phyloP scores from a whole-genome alignment of 1,140 invertebrate species.

The Venustaconcha ellipsiformis region DNA sequence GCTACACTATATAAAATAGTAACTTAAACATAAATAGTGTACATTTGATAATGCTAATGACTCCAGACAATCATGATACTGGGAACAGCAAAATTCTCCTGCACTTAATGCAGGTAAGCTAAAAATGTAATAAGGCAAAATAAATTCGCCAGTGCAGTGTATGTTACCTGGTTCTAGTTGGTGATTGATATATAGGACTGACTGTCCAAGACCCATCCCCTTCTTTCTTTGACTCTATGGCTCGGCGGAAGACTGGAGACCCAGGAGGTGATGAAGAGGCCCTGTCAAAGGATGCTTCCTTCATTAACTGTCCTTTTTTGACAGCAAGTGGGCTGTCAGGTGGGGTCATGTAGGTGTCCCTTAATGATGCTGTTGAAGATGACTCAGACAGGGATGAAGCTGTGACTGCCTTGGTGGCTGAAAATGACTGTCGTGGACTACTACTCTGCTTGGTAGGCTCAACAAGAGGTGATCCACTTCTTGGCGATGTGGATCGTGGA shows the following conservation, averaged over 20 bases:
- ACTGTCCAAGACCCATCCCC: slow-evolving; percentile 1
- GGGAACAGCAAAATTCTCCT: too few relatives aligned
- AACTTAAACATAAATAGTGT: too few relatives aligned
- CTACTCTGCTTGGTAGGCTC: slow-evolving; percentile 18
- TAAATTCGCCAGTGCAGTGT: too few relatives aligned
- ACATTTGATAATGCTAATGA: too few relatives aligned
- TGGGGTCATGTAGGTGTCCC: slow-evolving; percentile 52
- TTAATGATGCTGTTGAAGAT: slow-evolving; percentile 31
- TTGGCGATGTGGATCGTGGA: slow-evolving; percentile 48
- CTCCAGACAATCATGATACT: too few relatives aligned
- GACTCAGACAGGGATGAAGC: slow-evolving; percentile 23
- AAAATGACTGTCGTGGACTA: slow-evolving; percentile 28
- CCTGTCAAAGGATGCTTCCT: slow-evolving; percentile 54
- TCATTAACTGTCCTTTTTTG: slow-evolving; percentile 43
- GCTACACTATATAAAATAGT: too few relatives aligned
- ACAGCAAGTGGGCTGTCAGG: slow-evolving; percentile 51
- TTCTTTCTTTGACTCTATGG: slow-evolving; percentile 1
- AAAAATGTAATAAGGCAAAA: too few relatives aligned
- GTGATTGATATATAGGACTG: slow-evolving; percentile 27
- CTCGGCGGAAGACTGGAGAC: slow-evolving; percentile 22
- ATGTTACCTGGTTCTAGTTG: slow-evolving; percentile 24
- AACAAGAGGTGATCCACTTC: slow-evolving; percentile 46
- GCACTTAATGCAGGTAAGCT: too few relatives aligned
- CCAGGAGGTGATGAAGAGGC: slow-evolving; percentile 35
- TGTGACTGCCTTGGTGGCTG: slow-evolving; percentile 28